Conservation (phyloP, 1,140 invertebrate species). For the Cydia pomonella region DNA sequence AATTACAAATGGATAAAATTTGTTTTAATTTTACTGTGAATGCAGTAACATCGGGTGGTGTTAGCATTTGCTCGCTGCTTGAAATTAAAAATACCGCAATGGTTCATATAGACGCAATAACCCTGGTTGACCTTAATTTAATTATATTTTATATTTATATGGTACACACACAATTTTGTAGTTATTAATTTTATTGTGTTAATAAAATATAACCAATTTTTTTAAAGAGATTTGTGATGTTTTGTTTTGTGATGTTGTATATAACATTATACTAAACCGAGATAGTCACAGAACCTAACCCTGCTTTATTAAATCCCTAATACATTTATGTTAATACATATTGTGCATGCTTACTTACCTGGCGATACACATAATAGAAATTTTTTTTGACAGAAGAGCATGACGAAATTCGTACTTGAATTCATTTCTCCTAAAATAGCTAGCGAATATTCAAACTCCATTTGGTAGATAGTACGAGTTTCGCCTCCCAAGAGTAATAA, state of each 20-base stretch:
- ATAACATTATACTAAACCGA: background rate
- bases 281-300: background rate
- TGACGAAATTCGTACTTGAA: background rate
- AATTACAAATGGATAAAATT: too few species aligned
- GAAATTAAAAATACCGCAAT: too few species aligned
- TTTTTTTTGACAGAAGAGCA: background rate
- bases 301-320: background rate
- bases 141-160: too few species aligned
- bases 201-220: background rate
- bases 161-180: background rate
- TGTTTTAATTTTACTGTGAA: too few species aligned
- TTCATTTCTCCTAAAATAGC: background rate
- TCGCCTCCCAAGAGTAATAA: background rate
- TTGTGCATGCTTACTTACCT: background rate
- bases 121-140: too few species aligned
- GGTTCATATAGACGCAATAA: too few species aligned
- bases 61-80: too few species aligned
- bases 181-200: background rate
- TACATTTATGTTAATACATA: background rate
- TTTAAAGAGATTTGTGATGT: background rate
- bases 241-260: slow-evolving; percentile 8
- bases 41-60: too few species aligned
- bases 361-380: background rate
- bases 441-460: slow-evolving; percentile 1
- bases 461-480: background rate